Evolutionary conservation across 23 tunicate genomes (phyloP), one percentile per base, ranked within the genome.

Genomic region (Phallusia fumigata): DNA sequence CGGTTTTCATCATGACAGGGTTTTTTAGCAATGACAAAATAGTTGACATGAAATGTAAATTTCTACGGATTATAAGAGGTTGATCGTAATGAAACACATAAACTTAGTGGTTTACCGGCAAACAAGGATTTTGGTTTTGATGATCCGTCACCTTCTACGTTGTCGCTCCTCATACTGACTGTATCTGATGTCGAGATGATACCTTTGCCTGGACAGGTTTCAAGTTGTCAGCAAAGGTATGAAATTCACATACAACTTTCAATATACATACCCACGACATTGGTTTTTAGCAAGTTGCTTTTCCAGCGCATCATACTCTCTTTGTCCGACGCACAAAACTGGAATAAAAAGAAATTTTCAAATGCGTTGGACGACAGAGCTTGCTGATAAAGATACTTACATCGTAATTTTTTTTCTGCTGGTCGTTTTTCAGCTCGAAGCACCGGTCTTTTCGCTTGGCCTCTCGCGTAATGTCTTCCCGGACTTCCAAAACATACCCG

Each of bases 391-490:
- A 21, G 13, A 21, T 21, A 58, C 82, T 83, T 79, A 93, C 97
- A 31, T 88, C 87, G 65, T 76, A 84, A 6, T 21, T 26, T 36
- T 93, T 93, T 30, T 65, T 65, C 18, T 65, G 52, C 40, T 65
- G 40, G 32, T 53, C 65, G 64, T 76, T 80, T 75, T 69, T 81
- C 36, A 93, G n/a, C 79, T 88, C 90, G 52, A 93, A 93, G 81
- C 97, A 93, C 64, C 97, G 74, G 8, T 88, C 93, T 52, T 87
- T 88, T 16, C 93, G 80, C 45, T 88, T 88, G 0, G 87, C 64
- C 77, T 93, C 97, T 44, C 85, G 88, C 65, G 89, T 65, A 0
- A 88, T 79, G 80, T 85, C 88, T 1, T 81, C 89, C 0, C 87
- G 74, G 6, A 64, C 31, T 77, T 77, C 65, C 0, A 93, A 85